Evolutionary conservation across 2,113 vertebrate genomes (phyloP).

Genomic region (Perca fluviatilis): DNA sequence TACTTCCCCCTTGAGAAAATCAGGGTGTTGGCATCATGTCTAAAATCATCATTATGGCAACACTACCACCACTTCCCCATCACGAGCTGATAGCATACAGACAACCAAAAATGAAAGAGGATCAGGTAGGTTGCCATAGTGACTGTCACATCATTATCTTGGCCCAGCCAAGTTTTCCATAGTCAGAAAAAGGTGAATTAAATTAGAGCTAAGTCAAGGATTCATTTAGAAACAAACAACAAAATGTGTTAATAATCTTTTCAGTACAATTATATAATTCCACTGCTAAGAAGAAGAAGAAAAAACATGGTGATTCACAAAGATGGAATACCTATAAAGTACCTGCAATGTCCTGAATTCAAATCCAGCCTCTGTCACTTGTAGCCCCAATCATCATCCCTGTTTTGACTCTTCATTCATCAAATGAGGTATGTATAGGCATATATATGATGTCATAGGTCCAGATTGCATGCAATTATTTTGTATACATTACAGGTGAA

Average conservation of each 20-base stretch:
- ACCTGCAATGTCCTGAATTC: neutral
- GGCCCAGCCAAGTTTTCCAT: neutral
- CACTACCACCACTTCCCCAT: neutral
- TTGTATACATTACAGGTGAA: neutral
- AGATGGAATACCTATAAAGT: neutral
- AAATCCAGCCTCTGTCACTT: neutral
- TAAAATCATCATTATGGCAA: conserved; percentile 9
- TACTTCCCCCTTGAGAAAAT: neutral
- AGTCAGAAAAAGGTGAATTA: neutral
- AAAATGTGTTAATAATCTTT: neutral
- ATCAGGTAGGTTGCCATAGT: neutral
- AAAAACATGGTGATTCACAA: neutral
- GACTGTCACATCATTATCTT: neutral
- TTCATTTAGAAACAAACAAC: neutral
- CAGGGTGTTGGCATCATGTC: neutral
- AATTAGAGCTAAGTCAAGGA: neutral
- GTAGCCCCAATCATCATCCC: too few species aligned
- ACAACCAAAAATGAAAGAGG: neutral
- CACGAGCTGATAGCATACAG: neutral
- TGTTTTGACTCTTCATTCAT: neutral
- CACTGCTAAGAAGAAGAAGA: neutral
- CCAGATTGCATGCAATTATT: neutral
- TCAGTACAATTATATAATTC: neutral
- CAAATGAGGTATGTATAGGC: neutral
- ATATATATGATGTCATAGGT: neutral